phyloP scores from a whole-genome alignment of 2,888 invertebrate genomes.

The Chaitophorus viminalis region DNA sequence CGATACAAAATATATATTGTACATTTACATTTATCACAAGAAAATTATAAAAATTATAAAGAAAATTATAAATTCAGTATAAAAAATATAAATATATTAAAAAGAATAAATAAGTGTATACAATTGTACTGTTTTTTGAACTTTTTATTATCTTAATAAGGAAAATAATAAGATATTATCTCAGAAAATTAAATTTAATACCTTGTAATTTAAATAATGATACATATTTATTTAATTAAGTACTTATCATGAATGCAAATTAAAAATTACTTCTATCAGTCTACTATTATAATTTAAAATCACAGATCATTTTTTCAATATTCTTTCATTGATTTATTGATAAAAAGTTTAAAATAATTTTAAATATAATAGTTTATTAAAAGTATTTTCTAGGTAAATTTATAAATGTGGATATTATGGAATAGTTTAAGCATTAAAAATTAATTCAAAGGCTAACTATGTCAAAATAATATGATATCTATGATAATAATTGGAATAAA shows the following conservation, averaged over 20 bases:
- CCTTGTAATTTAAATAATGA: background rate
- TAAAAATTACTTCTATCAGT: slow-evolving; percentile 4
- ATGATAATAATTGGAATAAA: background rate
- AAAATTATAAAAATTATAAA: background rate
- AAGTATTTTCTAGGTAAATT: background rate
- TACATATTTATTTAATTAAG: slow-evolving; percentile 6
- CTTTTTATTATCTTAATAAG: slow-evolving; percentile 13
- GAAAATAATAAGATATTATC: background rate
- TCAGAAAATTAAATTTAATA: background rate
- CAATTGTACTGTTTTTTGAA: slow-evolving; percentile 41
- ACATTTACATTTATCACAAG: too few relatives aligned
- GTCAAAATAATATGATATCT: background rate
- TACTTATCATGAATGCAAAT: background rate
- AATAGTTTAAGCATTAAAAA: background rate
- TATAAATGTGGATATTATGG: background rate
- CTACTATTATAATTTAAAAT: slow-evolving; percentile 1
- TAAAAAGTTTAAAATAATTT: background rate
- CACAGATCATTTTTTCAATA: background rate
- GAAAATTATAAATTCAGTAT: background rate
- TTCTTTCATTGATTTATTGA: background rate
- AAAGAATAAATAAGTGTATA: background rate
- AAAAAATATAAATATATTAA: background rate
- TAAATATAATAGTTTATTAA: background rate
- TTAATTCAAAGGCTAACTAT: background rate
- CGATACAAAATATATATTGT: background rate